Evolutionary conservation across 2,888 invertebrate genomes (phyloP).

Genomic region (Pycnomerus fuliginosus): DNA sequence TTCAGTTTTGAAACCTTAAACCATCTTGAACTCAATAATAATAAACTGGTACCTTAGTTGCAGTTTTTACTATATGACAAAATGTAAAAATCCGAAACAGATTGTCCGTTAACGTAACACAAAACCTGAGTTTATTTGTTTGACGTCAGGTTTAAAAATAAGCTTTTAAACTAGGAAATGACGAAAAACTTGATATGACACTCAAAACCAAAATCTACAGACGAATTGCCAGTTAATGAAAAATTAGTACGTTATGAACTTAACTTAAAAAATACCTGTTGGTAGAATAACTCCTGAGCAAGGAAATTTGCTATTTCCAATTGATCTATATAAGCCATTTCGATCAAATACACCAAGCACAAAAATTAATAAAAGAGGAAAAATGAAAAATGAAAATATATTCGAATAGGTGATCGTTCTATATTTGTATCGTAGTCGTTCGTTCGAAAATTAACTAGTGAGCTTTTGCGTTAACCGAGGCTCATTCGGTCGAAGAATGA

Average conservation of each 20-base stretch:
- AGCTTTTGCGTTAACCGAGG: conserved; percentile 41
- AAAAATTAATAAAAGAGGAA: conserved; percentile 9
- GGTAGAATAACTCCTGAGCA: conserved; percentile 83
- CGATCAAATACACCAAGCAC: conserved; percentile 24
- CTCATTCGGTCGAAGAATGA: conserved; percentile 50
- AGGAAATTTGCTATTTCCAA: conserved; percentile 83
- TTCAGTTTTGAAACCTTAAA: too few species aligned
- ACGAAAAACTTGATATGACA: conserved; percentile 7
- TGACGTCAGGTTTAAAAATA: conserved; percentile 36
- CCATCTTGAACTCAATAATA: too few species aligned
- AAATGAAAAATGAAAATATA: conserved; percentile 25
- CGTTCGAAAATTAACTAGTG: conserved; percentile 40
- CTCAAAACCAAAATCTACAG: background rate
- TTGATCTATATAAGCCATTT: conserved; percentile 66
- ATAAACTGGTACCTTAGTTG: too few species aligned
- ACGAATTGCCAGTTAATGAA: background rate
- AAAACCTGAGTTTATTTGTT: too few species aligned
- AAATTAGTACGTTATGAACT: too few species aligned
- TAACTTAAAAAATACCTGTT: conserved; percentile 58
- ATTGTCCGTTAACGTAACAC: too few species aligned
- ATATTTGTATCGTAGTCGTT: conserved; percentile 39
- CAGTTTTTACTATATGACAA: too few species aligned
- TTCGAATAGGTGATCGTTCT: conserved; percentile 33
- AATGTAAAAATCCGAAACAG: too few species aligned
- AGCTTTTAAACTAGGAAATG: conserved; percentile 30